Evolutionary conservation across 2,113 vertebrate species (phyloP).

Genomic region (Alligator mississippiensis): DNA sequence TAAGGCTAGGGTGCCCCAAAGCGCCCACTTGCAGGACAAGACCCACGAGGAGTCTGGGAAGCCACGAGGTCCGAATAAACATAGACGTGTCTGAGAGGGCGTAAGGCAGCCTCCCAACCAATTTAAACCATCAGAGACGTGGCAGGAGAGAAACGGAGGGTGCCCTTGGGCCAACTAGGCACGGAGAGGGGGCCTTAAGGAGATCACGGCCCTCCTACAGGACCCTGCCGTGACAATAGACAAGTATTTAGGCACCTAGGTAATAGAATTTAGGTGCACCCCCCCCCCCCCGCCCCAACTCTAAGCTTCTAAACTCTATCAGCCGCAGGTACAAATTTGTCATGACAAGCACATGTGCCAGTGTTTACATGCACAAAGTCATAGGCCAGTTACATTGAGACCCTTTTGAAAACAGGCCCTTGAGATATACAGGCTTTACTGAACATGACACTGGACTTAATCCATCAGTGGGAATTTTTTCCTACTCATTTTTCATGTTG

Average conservation of each 20-base stretch:
- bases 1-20: no score
- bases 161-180: no score
- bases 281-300: neutral
- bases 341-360: neutral
- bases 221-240: neutral
- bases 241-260: neutral
- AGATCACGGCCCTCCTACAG: no score
- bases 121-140: no score
- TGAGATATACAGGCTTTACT: neutral
- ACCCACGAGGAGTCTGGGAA: no score
- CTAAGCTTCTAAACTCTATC: neutral
- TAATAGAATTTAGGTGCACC: neutral
- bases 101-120: no score
- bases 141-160: no score
- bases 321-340: accelerated
- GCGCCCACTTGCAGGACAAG: no score
- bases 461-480: neutral
- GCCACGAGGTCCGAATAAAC: no score
- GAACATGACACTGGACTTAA: no score
- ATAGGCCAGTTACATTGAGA: neutral
- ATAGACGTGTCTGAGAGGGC: no score
- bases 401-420: neutral
- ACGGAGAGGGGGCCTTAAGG: no score
- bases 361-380: neutral
- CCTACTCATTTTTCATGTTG: neutral